Base-by-base conservation (phyloP, 2,797 vertebrate species). In the Chrysocyon brachyurus region DNA sequence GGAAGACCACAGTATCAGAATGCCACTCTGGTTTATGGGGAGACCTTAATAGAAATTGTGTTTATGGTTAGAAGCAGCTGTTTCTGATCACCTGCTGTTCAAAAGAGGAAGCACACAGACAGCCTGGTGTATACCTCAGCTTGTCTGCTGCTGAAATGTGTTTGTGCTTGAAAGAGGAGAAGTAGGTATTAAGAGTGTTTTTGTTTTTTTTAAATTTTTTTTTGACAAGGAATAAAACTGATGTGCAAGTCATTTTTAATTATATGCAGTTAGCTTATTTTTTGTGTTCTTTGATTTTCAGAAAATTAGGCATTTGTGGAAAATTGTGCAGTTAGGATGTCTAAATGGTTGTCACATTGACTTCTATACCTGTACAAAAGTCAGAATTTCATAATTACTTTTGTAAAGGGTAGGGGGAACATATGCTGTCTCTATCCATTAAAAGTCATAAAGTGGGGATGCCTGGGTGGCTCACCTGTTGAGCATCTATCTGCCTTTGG, bases 1-100 rank as follows among this genome's bases (percentile, higher is more conserved):
- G 97, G 96, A 96, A 96, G 96, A 96, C 66, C 59, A 31, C 19
- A 79, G 83, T 59, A 59, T 90, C 36, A 95, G 49, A 95, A 93
- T 93, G 73, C 81, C 70, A 90, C 1, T 92, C 57, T 77, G 46
- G 36, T 66, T 90, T 91, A 57, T 90, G 49, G 36, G 59, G 8
- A 90, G 28, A 72, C 68, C 68, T 82, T 89, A 61, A 77, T 61
- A 77, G 73, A 94, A 79, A 63, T 89, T 90, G 33, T 84, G 73
- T 63, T 64, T 77, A 17, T 63, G 24, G 75, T 86, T 91, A 78
- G 24, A 94, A 75, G 61, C 82, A 91, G 70, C 61, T 91, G 49
- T 90, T 93, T 90, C 46, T 94, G 40, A n/a, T 46, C 70, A 40
- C 49, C 59, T 90, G 9, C 77, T 95, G 11, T 81, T 81, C 66